A percentile compares a stretch with the other conserved stretches of the same genome.
phyloP scores from a whole-genome alignment of 2,113 vertebrate genomes.

The Bostrychus sinensis region DNA sequence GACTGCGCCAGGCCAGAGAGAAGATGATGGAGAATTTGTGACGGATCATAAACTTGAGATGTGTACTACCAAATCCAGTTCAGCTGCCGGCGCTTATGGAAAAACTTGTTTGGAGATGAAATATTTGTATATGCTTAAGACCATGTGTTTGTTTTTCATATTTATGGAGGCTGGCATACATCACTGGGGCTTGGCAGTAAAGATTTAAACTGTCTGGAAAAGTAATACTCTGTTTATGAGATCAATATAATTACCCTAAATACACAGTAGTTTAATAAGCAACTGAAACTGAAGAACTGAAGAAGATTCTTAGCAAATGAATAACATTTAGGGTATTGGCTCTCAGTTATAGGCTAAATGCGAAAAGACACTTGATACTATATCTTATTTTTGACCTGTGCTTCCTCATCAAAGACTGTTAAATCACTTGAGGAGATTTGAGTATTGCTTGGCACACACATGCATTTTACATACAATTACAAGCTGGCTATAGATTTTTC shows the following conservation, averaged over 20 bases:
- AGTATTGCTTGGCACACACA: too few species aligned
- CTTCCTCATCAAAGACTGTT: too few species aligned
- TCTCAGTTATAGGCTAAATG: too few species aligned
- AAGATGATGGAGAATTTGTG: conserved; percentile 22
- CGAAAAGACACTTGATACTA: too few species aligned
- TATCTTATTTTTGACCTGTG: too few species aligned
- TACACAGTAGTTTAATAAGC: too few species aligned
- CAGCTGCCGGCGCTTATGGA: background rate
- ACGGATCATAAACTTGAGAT: conserved; percentile 13
- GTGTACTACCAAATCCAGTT: background rate
- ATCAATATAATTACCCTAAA: background rate
- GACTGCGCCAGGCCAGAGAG: conserved; percentile 21
- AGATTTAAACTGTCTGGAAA: background rate
- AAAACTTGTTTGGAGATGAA: background rate
- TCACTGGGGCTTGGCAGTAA: background rate
- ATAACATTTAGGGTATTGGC: too few species aligned
- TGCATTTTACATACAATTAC: too few species aligned
- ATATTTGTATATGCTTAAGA: background rate
- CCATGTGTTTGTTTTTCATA: background rate
- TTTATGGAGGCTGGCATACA: background rate
- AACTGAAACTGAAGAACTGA: too few species aligned
- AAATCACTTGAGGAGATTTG: too few species aligned
- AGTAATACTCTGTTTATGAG: background rate
- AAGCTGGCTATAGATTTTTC: too few species aligned
- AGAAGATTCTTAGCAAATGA: too few species aligned